phyloP scores from a whole-genome alignment of 2,888 invertebrate species.

The Dryobotodes eremita region DNA sequence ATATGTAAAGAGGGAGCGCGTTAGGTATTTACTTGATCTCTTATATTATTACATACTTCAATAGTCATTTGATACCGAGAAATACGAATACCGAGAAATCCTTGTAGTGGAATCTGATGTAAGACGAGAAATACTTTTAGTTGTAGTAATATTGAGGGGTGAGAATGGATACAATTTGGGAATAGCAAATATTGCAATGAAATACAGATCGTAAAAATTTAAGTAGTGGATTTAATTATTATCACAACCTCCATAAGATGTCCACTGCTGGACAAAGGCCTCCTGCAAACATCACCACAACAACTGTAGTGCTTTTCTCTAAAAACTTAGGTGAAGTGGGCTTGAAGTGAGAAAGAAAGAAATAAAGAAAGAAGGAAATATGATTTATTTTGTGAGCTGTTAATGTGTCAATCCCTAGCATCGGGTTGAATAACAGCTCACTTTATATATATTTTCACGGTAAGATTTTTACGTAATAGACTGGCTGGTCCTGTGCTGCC shows the following conservation, averaged over 20 bases:
- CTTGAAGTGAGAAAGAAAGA: too few relatives aligned
- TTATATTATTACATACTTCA: constrained; percentile 29
- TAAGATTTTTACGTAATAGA: not conserved
- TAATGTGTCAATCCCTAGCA: too few relatives aligned
- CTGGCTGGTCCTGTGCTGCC: not conserved
- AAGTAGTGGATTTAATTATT: not conserved
- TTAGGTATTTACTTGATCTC: constrained; percentile 26
- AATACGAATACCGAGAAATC: constrained; percentile 16
- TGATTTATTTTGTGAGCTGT: too few relatives aligned
- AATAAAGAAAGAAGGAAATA: too few relatives aligned
- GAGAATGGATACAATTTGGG: not conserved
- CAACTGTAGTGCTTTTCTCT: not conserved
- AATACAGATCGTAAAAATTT: not conserved
- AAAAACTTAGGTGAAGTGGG: too few relatives aligned
- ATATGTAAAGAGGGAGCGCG: constrained; percentile 38
- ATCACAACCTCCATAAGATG: not conserved
- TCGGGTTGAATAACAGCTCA: not conserved
- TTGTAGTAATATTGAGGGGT: not conserved
- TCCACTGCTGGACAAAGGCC: too few relatives aligned
- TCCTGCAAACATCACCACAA: not conserved
- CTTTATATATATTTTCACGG: not conserved
- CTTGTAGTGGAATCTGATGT: constrained; percentile 11
- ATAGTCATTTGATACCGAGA: constrained; percentile 16
- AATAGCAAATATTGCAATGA: not conserved
- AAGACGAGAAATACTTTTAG: not conserved